Base-by-base conservation (phyloP, 2,797 vertebrate species). In the Bradypodion ventrale region DNA sequence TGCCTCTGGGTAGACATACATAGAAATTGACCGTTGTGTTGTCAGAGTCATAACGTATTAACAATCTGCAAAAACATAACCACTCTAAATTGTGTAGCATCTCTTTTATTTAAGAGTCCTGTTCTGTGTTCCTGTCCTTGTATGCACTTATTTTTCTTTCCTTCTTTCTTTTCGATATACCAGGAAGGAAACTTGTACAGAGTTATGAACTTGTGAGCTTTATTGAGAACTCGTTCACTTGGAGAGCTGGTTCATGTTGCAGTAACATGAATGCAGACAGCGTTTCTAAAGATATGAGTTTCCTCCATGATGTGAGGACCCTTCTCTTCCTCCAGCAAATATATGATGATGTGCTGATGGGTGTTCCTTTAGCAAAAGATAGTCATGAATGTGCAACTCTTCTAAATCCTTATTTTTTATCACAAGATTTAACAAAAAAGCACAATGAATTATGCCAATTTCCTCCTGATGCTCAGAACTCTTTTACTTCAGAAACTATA, bases 281-380 rank as follows among this genome's bases (percentile, higher is more conserved):
- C 29, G 10, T 52, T 76, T 80, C 83, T 69, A 82, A 83, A 72
- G 78, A 4, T 29, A 32, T 4, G 87, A 21, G 3, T 32, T 29
- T 68, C 66, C 1, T 60, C 68, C 75, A 62, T 0, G 0, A 94
- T 93, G 92, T 93, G 93, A 87, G 15, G 92, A 80, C 76, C 86
- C 76, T 68, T 80, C 74, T 88, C 29, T 10, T 73, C 42, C 90
- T 98, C 80, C 92, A 94, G 7, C 92, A 94, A 1, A 87, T 95
- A 40, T 96, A 96, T 84, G 92, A 86, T 65, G 94, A 96, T 0
- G 44, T 98, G 0, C 85, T 95, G 74, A 56, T 42, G 10, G 96
- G 95, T 60, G 70, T 83, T 13, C 59, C 87, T 1, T 95, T 97
- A 32, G 56, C 87, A 0, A 90, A 85, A 8, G 93, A 94, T 13